These are phyloP conservation scores for Tenthredo distinguenda DNA, from an alignment of 2,888 invertebrate species.

Conservation along the genomic window DNA sequence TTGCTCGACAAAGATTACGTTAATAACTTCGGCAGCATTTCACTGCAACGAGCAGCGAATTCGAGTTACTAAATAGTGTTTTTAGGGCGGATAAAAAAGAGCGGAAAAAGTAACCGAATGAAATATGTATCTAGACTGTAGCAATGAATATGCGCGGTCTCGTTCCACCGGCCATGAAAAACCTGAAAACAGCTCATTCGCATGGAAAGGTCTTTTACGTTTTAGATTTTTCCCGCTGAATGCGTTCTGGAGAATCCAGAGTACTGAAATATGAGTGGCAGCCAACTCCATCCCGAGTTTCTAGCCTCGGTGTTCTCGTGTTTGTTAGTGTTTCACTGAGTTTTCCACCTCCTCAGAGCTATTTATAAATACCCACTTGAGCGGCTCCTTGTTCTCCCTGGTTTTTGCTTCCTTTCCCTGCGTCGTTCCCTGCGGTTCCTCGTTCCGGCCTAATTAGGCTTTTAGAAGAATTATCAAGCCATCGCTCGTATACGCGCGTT, in stretches of 20 bases:
- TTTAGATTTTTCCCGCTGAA: conserved; percentile 48
- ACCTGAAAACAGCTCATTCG: conserved; percentile 47
- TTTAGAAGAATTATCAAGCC: conserved; percentile 33
- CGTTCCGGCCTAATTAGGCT: conserved; percentile 35
- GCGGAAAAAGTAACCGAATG: conserved; percentile 25
- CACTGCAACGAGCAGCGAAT: not conserved
- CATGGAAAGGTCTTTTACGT: conserved; percentile 41
- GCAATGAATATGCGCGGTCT: conserved; percentile 41
- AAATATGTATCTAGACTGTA: conserved; percentile 14
- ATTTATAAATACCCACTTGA: conserved; percentile 44
- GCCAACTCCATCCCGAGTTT: conserved; percentile 14
- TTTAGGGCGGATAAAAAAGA: not conserved
- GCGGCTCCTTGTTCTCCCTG: conserved; percentile 39
- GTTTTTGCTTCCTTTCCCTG: conserved; percentile 47
- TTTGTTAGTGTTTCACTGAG: conserved; percentile 47
- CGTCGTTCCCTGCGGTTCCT: conserved; percentile 39
- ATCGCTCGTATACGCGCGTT: not conserved
- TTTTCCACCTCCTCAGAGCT: conserved; percentile 42
- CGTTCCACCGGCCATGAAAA: conserved; percentile 27
- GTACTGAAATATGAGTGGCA: conserved; percentile 47
- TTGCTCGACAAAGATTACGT: conserved; percentile 45
- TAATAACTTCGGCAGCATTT: not conserved
- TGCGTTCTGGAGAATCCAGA: conserved; percentile 37
- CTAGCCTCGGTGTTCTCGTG: conserved; percentile 29
- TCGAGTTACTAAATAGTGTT: conserved; percentile 17